A percentile compares a stretch with the other conserved stretches of the same genome.
Conservation (phyloP, 2,888 invertebrate species). For the Margaritifera margaritifera region DNA sequence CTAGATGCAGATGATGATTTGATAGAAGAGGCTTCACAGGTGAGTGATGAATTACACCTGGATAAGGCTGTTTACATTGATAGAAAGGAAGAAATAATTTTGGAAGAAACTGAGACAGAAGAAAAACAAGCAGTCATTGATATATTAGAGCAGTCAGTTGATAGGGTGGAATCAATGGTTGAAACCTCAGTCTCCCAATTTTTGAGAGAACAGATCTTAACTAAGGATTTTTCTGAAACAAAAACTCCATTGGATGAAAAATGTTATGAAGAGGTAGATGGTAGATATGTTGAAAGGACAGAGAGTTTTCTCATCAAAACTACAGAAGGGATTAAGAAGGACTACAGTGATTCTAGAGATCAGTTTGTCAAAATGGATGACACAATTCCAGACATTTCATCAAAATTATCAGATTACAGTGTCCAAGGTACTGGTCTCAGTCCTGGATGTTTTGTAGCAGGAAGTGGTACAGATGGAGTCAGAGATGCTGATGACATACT, state of each 20-base stretch:
- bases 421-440: background rate
- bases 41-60: background rate
- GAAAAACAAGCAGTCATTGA: slow-evolving; percentile 21
- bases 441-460: background rate
- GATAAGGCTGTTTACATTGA: slow-evolving; percentile 9
- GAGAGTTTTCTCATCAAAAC: slow-evolving; percentile 33
- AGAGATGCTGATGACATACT: too few species aligned
- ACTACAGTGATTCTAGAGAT: too few species aligned
- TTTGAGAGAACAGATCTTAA: too few species aligned
- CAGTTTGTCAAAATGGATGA: too few species aligned
- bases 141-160: slow-evolving; percentile 29
- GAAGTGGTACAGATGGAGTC: background rate
- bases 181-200: slow-evolving; percentile 12
- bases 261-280: slow-evolving; percentile 2
- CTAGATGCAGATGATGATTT: slow-evolving; percentile 6
- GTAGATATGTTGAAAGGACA: slow-evolving; percentile 37
- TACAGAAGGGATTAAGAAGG: slow-evolving; percentile 2
- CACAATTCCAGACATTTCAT: too few species aligned
- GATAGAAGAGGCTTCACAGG: background rate
- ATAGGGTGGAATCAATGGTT: slow-evolving; percentile 37
- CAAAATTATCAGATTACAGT: too few species aligned
- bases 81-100: slow-evolving; percentile 2
- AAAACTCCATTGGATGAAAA: too few species aligned
- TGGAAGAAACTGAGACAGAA: slow-evolving; percentile 12
- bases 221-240: too few species aligned